Evolutionary conservation across 2,113 vertebrate species (phyloP).

Genomic region (Platichthys flesus): DNA sequence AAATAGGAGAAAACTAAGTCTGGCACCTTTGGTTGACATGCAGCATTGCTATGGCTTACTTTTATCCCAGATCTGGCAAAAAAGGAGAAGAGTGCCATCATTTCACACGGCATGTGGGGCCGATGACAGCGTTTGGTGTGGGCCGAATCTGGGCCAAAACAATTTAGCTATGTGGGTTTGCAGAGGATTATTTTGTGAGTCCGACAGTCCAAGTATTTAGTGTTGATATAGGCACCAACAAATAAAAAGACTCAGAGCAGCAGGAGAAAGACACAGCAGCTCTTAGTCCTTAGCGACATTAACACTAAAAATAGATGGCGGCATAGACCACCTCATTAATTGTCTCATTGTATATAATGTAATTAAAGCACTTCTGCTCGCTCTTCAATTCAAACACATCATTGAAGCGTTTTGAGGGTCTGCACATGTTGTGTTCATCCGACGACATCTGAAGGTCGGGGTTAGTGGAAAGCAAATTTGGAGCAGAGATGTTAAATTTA

Average conservation of each 20-base stretch:
- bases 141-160: too few species aligned
- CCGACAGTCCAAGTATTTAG: conserved; percentile 2
- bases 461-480: too few species aligned
- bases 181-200: neutral
- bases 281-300: neutral
- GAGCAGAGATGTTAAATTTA: too few species aligned
- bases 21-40: too few species aligned
- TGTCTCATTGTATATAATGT: neutral
- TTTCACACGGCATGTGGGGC: too few species aligned
- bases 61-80: too few species aligned
- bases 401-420: neutral
- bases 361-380: neutral
- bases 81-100: too few species aligned
- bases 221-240: conserved; percentile 19
- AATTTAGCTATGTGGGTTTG: too few species aligned
- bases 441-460: too few species aligned
- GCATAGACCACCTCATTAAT: neutral
- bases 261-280: neutral
- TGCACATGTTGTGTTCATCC: neutral
- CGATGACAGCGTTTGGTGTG: too few species aligned
- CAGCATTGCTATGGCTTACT: too few species aligned
- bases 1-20: too few species aligned
- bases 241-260: conserved; percentile 2
- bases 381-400: neutral
- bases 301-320: conserved; percentile 13